Evolutionary conservation across 2,113 vertebrate species (phyloP).

Genomic region (Zootoca vivipara): DNA sequence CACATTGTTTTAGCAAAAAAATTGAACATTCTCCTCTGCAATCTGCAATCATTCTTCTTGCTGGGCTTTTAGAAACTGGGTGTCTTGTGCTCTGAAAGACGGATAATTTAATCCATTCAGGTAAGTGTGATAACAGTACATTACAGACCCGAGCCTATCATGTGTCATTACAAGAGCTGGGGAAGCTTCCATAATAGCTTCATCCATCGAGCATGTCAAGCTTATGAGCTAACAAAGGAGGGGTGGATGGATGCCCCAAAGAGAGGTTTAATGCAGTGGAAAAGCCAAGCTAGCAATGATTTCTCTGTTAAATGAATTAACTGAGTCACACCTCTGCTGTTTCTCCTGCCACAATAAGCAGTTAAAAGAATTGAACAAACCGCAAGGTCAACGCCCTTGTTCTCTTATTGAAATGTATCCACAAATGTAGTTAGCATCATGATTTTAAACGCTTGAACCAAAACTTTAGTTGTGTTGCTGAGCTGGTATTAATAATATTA

Average conservation of each 20-base stretch:
- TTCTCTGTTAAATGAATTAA: slow-evolving; percentile 7
- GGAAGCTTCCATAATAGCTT: slow-evolving; percentile 11
- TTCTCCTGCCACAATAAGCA: neutral
- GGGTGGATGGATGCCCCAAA: slow-evolving; percentile 18
- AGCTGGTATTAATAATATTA: neutral
- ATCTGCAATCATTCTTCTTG: slow-evolving; percentile 31
- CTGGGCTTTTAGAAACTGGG: slow-evolving; percentile 25
- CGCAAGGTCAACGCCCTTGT: neutral
- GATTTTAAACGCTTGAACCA: neutral
- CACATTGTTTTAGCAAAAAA: slow-evolving; percentile 39
- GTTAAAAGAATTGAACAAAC: neutral
- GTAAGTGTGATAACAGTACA: slow-evolving; percentile 23
- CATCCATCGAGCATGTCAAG: neutral
- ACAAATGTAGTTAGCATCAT: neutral
- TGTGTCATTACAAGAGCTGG: slow-evolving; percentile 24
- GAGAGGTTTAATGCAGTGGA: neutral
- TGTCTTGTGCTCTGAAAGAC: slow-evolving; percentile 36
- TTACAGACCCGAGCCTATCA: slow-evolving; percentile 4
- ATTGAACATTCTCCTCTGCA: slow-evolving; percentile 36
- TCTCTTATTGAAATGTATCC: neutral
- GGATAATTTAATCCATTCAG: slow-evolving; percentile 5
- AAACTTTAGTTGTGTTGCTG: neutral
- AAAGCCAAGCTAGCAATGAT: slow-evolving; percentile 14
- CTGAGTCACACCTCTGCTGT: neutral
- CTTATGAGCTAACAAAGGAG: slow-evolving; percentile 21